phyloP scores from a whole-genome alignment of 1,140 invertebrate genomes.

The Drosophila triauraria region DNA sequence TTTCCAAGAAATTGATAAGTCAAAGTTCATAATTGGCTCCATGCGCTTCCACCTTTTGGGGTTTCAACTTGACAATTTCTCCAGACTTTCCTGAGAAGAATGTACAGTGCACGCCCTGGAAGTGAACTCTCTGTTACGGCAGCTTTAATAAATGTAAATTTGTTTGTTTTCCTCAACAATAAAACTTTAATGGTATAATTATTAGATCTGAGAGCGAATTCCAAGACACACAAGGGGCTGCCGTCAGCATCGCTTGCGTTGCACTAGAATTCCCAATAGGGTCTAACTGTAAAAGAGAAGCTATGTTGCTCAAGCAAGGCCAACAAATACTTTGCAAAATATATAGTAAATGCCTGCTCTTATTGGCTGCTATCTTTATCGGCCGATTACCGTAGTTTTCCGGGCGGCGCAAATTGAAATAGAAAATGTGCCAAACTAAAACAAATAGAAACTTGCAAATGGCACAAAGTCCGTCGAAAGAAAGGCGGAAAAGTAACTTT shows the following conservation, averaged over 20 bases:
- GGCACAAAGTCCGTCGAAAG: slow-evolving; percentile 21
- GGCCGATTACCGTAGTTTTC: slow-evolving; percentile 19
- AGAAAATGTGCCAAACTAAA: slow-evolving; percentile 49
- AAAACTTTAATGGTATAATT: too few relatives aligned
- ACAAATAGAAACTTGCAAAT: slow-evolving; percentile 54
- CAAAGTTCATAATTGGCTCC: slow-evolving; percentile 77
- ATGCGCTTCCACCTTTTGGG: slow-evolving; percentile 9
- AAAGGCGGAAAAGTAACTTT: slow-evolving; percentile 28
- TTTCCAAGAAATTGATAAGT: slow-evolving; percentile 77
- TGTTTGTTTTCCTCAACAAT: too few relatives aligned
- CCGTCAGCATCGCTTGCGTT: too few relatives aligned
- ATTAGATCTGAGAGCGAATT: background rate
- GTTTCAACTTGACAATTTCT: slow-evolving; percentile 8
- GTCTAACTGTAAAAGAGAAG: too few relatives aligned
- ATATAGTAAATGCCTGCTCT: background rate
- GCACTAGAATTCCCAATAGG: too few relatives aligned
- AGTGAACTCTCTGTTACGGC: background rate
- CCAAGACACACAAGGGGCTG: too few relatives aligned
- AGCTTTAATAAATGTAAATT: slow-evolving; percentile 30
- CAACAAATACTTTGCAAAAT: slow-evolving; percentile 14
- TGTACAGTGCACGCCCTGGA: background rate
- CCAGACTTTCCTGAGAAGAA: background rate
- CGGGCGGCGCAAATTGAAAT: slow-evolving; percentile 64
- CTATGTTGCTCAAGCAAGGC: too few relatives aligned
- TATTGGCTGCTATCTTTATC: slow-evolving; percentile 1